Conservation (phyloP, 2,797 vertebrate species). For the Crotalus adamanteus region DNA sequence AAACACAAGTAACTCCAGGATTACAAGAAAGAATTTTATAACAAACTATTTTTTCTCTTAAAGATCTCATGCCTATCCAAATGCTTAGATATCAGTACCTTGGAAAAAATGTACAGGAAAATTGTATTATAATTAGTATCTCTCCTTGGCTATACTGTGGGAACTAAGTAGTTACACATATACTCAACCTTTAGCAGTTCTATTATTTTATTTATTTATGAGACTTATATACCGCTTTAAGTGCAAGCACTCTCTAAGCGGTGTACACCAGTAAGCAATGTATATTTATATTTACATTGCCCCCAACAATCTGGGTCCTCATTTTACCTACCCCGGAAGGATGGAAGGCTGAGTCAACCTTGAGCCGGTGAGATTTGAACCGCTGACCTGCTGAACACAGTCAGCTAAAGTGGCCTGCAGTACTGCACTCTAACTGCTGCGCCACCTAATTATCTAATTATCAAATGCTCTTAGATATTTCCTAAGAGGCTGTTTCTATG, state of each 20-base stretch:
- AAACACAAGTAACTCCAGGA: not conserved
- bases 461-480: slow-evolving; percentile 2
- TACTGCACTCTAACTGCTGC: no score
- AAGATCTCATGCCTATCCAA: not conserved
- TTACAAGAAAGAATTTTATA: slow-evolving; percentile 5
- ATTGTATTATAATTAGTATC: slow-evolving; percentile 1
- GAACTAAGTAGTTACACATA: not conserved
- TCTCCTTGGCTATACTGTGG: not conserved
- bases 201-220: not conserved
- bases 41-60: slow-evolving; percentile 34
- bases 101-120: not conserved
- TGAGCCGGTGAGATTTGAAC: no score
- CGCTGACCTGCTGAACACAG: no score
- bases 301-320: no score
- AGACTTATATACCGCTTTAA: no score
- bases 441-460: not conserved
- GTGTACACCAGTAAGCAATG: no score
- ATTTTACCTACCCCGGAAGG: no score
- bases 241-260: no score
- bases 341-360: no score
- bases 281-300: no score
- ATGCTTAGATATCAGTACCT: not conserved
- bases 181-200: not conserved
- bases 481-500: not conserved
- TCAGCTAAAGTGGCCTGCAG: no score